Conservation (phyloP, 2,888 invertebrate genomes). For the Alloplasta piceator region DNA sequence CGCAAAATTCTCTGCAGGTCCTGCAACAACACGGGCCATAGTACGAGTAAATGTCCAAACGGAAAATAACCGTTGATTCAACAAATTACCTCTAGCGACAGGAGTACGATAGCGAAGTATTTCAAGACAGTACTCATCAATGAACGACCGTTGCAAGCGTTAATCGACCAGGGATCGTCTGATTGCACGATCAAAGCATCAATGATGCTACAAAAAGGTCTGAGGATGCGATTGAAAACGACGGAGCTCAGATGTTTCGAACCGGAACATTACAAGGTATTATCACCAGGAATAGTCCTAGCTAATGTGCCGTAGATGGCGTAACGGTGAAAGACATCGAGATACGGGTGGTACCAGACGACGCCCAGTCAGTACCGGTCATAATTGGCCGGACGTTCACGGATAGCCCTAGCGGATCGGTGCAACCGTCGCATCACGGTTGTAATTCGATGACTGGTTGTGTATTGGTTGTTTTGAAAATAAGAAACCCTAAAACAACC, state of each 20-base stretch:
- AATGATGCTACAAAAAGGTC: not conserved
- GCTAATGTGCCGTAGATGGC: not conserved
- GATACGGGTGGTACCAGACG: constrained; percentile 22
- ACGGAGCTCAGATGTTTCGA: constrained; percentile 14
- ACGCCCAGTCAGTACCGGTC: constrained; percentile 4
- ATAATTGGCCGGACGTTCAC: constrained; percentile 37
- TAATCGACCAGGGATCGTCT: not conserved
- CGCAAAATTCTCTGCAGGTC: constrained; percentile 15
- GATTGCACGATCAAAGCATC: constrained; percentile 37
- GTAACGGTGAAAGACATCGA: constrained; percentile 7
- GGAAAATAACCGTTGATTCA: not conserved
- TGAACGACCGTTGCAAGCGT: not conserved
- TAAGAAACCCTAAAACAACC: no score
- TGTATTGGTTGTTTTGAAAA: no score
- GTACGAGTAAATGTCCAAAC: constrained; percentile 6
- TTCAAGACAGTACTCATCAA: not conserved
- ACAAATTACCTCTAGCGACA: not conserved
- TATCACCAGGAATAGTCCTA: constrained; percentile 16
- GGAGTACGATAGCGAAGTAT: not conserved
- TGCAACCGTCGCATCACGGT: no score
- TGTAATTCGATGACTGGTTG: no score
- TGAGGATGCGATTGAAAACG: not conserved
- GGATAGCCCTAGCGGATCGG: no score
- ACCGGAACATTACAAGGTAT: constrained; percentile 7
- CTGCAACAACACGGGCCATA: constrained; percentile 7